Evolutionary conservation across 2,797 vertebrate species (phyloP), one percentile per base, ranked within the genome.

Genomic region (Peromyscus nudipes): DNA sequence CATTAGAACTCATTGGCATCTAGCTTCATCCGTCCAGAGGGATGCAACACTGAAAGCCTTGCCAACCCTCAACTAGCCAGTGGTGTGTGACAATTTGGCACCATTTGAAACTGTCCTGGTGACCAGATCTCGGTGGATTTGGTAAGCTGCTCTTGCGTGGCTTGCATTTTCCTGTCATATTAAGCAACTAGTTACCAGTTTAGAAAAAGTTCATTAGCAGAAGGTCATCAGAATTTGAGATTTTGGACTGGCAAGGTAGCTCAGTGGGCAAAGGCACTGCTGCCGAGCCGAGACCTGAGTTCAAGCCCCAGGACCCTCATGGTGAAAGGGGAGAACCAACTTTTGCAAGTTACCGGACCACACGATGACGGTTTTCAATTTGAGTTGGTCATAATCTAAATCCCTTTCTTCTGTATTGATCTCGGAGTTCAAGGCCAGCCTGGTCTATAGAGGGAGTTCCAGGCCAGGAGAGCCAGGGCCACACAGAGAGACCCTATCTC

Each of bases 1-100:
- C 37, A 40, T 91, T 75, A 60, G 76, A 92, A 65, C 91, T 89
- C 55, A 71, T 91, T 91, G 40, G 85, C 83, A 65, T 88, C 27
- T 52, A 86, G 55, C 67, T 79, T 88, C n/a, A 4, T 95, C 57
- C 64, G 67, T 65, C 76, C 46, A 29, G 83, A 84, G 43, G 40
- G n/a, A 85, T 37, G 65, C 21, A 12, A 34, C 52, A n/a, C 19
- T n/a, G 19, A 43, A 73, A 75, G n/a, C 55, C 64, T 62, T 49
- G 90, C 55, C 91, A 85, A 16, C 75, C 27, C 64, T 73, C n/a
- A 34, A 49, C 40, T 79, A 31, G 60, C 80, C 65, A 37, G 73
- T 40, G 19, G 0, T 77, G 29, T 46, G 1, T 89, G 62, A 49
- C 52, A 29, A 62, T 79, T 91, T 49, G 65, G 82, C 46, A 67